Evolutionary conservation across 2,888 invertebrate species (phyloP).

Genomic region (Choristoneura rosaceana): DNA sequence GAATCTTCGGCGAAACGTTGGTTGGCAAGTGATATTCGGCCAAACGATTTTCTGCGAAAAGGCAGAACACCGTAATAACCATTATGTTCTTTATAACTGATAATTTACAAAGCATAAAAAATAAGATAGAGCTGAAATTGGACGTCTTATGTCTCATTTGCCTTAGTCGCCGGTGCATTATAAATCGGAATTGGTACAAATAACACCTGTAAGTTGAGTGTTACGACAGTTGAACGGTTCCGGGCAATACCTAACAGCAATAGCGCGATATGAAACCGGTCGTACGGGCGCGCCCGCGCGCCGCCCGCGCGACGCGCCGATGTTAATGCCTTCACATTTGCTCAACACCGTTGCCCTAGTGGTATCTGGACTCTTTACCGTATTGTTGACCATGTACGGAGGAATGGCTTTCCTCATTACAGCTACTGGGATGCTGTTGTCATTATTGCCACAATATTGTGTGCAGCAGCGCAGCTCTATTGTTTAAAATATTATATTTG

Average conservation of each 20-base stretch:
- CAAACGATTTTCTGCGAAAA: too few species aligned
- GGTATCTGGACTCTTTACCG: slow-evolving; percentile 65
- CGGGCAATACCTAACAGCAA: slow-evolving; percentile 52
- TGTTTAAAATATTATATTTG: too few species aligned
- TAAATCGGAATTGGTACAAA: slow-evolving; percentile 72
- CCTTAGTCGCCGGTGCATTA: slow-evolving; percentile 46
- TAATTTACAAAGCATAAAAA: too few species aligned
- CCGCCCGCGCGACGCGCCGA: slow-evolving; percentile 41
- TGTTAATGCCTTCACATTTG: slow-evolving; percentile 58
- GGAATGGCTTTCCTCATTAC: slow-evolving; percentile 40
- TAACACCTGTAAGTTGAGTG: slow-evolving; percentile 70
- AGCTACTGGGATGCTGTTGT: slow-evolving; percentile 6
- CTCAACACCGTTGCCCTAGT: slow-evolving; percentile 74
- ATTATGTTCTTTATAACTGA: too few species aligned
- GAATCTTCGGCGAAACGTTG: too few species aligned
- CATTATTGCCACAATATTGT: neutral
- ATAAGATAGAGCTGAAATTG: neutral
- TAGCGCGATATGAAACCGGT: slow-evolving; percentile 74
- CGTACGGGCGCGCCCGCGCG: slow-evolving; percentile 47
- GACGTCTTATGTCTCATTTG: neutral
- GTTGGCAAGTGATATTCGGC: too few species aligned
- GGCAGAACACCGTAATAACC: too few species aligned
- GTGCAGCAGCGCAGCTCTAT: neutral
- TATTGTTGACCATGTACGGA: slow-evolving; percentile 48
- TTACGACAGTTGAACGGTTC: slow-evolving; percentile 66